Conservation (phyloP, 2,113 vertebrate genomes). For the Chloebia gouldiae region DNA sequence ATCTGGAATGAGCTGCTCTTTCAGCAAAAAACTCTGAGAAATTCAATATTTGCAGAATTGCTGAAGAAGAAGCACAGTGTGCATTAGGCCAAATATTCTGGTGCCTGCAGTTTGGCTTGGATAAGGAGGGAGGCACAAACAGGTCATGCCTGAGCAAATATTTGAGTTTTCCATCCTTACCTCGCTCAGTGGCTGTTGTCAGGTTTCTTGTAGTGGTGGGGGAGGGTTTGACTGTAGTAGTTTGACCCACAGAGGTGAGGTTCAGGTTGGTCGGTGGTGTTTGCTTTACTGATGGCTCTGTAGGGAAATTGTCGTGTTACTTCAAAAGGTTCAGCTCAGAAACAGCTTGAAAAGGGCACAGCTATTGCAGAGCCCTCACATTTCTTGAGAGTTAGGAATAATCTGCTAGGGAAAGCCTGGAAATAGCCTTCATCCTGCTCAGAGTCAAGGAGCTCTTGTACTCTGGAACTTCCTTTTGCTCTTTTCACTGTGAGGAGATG, state of each 20-base stretch:
- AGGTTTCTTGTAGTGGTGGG: accelerated
- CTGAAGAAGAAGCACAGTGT: background rate
- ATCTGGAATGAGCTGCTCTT: background rate
- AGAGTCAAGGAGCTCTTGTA: background rate
- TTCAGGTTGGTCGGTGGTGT: background rate
- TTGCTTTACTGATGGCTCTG: background rate
- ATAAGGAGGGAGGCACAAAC: background rate
- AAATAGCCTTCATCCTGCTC: background rate
- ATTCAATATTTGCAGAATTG: background rate
- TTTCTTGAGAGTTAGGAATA: background rate
- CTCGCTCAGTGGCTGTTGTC: accelerated
- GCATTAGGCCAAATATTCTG: background rate
- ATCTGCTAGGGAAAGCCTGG: background rate
- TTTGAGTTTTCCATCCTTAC: background rate
- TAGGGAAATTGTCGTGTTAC: background rate
- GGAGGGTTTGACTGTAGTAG: background rate
- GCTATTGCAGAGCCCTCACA: background rate
- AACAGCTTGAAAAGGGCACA: background rate
- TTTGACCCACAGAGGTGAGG: background rate
- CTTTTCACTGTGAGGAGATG: background rate
- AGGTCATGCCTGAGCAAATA: background rate
- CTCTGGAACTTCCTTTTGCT: background rate
- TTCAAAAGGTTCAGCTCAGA: background rate
- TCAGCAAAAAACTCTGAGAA: background rate
- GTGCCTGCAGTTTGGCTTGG: background rate